Evolutionary conservation across 2,113 vertebrate species (phyloP).

Genomic region (Podiceps cristatus): DNA sequence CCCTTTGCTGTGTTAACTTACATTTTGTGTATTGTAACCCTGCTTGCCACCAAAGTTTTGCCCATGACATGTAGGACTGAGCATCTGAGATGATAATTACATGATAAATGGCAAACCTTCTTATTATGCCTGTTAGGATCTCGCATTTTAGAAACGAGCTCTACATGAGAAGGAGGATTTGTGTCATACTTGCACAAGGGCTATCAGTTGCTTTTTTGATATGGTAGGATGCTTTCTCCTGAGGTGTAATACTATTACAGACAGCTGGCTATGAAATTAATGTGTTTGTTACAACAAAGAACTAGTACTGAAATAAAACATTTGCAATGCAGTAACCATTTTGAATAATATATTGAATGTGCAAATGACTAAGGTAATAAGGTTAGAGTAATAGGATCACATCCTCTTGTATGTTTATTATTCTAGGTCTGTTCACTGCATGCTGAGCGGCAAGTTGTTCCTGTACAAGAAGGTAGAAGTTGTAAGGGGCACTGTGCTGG

Average conservation of each 20-base stretch:
- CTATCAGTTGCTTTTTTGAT: not conserved
- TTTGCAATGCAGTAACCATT: not conserved
- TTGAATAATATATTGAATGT: not conserved
- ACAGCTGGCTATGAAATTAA: not conserved
- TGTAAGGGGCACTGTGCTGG: not conserved
- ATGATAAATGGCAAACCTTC: slow-evolving; percentile 18
- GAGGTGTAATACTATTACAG: not conserved
- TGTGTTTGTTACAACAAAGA: slow-evolving; percentile 18
- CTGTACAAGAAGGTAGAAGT: not conserved
- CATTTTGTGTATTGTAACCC: not conserved
- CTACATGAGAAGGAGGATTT: not conserved
- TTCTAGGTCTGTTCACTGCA: not conserved
- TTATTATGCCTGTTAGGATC: not conserved
- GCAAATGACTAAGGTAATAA: not conserved
- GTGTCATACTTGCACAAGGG: not conserved
- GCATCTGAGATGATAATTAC: not conserved
- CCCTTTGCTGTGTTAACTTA: not conserved
- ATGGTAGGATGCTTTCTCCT: not conserved
- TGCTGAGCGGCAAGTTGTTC: not conserved
- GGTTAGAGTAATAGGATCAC: not conserved
- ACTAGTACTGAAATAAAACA: not conserved
- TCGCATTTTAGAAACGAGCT: not conserved
- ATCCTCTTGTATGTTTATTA: not conserved
- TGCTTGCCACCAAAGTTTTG: not conserved
- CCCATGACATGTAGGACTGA: not conserved